phyloP scores from a whole-genome alignment of 2,888 invertebrate genomes.

The Baccha elongata region DNA sequence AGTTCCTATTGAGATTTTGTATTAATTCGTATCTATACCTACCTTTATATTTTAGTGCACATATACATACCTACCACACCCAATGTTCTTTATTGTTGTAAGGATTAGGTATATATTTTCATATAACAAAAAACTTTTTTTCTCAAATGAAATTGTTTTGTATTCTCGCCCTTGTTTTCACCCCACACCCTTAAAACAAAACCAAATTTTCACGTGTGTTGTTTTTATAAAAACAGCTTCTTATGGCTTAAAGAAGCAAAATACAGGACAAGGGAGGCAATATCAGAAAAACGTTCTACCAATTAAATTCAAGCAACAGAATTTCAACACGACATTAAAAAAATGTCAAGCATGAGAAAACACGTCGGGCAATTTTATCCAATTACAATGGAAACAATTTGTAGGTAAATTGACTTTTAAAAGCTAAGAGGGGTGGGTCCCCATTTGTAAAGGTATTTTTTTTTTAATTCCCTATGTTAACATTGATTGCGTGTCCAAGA shows the following conservation, averaged over 20 bases:
- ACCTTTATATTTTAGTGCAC: no score
- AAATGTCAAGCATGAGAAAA: conserved; percentile 29
- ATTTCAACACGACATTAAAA: conserved; percentile 21
- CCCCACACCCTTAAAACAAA: no score
- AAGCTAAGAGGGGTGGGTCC: conserved; percentile 10
- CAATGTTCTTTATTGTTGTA: no score
- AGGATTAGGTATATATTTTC: no score
- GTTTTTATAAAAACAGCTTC: background rate
- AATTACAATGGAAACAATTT: conserved; percentile 48
- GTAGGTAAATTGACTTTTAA: conserved; percentile 41
- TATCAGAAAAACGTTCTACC: conserved; percentile 7
- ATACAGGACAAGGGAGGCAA: background rate
- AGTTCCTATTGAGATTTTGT: no score
- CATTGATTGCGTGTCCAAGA: conserved; percentile 53
- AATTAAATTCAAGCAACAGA: conserved; percentile 29
- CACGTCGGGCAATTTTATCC: conserved; percentile 29
- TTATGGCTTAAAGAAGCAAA: background rate
- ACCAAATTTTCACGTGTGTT: no score
- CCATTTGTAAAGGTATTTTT: conserved; percentile 26
- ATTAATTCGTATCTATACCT: no score
- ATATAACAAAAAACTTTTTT: no score
- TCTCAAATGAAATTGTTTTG: no score
- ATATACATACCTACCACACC: no score
- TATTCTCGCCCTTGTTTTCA: no score
- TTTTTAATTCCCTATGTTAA: conserved; percentile 38